A percentile compares a stretch with the other conserved stretches of the same genome.
Conservation (phyloP, 2,888 invertebrate species). For the Nasonovia ribisnigri region DNA sequence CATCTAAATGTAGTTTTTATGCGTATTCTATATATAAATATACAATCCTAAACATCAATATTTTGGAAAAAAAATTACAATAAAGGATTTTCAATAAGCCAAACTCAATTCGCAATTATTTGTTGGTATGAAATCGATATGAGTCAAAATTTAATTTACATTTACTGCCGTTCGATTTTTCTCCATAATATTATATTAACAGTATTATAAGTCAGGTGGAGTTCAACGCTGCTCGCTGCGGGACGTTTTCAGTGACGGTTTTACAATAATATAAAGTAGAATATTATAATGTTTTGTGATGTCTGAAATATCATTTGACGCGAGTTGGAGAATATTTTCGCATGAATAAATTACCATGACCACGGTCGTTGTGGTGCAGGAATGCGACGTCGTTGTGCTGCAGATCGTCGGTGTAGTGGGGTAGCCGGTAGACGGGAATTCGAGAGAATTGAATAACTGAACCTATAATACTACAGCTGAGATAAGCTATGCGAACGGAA, state of each 20-base stretch:
- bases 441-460: not conserved
- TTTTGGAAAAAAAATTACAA: no score
- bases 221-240: not conserved
- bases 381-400: not conserved
- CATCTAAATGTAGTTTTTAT: no score
- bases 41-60: no score
- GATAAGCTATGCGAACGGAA: not conserved
- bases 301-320: not conserved
- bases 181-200: not conserved
- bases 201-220: not conserved
- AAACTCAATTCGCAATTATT: no score
- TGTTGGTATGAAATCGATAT: no score
- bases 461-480: not conserved
- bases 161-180: not conserved
- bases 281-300: not conserved
- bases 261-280: not conserved
- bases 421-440: not conserved
- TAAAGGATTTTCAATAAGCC: no score
- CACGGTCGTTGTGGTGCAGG: not conserved
- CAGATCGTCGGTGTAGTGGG: not conserved
- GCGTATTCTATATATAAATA: no score
- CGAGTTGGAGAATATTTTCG: slow-evolving; percentile 1
- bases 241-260: not conserved
- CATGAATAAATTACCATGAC: not conserved
- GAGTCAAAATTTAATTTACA: not conserved